phyloP scores from a whole-genome alignment of 2,888 invertebrate species.

The Apamea sordens region DNA sequence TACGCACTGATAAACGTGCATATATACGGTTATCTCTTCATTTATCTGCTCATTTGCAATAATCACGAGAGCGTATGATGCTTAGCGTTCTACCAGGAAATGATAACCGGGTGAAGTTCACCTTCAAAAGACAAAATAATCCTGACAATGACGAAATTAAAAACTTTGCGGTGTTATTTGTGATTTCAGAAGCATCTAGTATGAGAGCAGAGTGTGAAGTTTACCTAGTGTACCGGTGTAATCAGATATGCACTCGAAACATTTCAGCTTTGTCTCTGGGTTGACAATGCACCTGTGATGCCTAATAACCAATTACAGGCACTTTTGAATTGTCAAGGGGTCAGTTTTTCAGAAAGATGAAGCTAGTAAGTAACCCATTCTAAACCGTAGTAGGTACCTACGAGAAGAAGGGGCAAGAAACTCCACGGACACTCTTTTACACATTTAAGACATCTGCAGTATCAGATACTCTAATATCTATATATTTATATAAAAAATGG shows the following conservation, averaged over 20 bases:
- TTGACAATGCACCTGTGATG: neutral
- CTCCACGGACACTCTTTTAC: too few relatives aligned
- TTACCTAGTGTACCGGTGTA: neutral
- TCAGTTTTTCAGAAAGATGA: too few relatives aligned
- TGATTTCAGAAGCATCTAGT: neutral
- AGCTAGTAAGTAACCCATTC: too few relatives aligned
- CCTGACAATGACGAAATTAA: neutral
- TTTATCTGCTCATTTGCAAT: conserved; percentile 40
- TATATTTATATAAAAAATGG: too few relatives aligned
- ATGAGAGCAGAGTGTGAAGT: neutral
- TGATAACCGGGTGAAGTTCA: conserved; percentile 53
- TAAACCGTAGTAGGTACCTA: too few relatives aligned
- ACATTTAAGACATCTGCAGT: too few relatives aligned
- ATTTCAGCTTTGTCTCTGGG: neutral
- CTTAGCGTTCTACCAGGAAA: conserved; percentile 32
- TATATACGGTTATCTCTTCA: conserved; percentile 19
- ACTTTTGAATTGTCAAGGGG: too few relatives aligned
- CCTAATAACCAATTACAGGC: too few relatives aligned
- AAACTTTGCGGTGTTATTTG: neutral
- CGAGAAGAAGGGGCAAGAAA: too few relatives aligned
- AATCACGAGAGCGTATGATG: conserved; percentile 53
- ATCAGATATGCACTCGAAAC: neutral
- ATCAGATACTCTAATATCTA: too few relatives aligned
- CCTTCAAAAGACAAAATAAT: conserved; percentile 30
- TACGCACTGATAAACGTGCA: conserved; percentile 41